Conservation (phyloP, 2,797 vertebrate species). For the Echiichthys vipera region DNA sequence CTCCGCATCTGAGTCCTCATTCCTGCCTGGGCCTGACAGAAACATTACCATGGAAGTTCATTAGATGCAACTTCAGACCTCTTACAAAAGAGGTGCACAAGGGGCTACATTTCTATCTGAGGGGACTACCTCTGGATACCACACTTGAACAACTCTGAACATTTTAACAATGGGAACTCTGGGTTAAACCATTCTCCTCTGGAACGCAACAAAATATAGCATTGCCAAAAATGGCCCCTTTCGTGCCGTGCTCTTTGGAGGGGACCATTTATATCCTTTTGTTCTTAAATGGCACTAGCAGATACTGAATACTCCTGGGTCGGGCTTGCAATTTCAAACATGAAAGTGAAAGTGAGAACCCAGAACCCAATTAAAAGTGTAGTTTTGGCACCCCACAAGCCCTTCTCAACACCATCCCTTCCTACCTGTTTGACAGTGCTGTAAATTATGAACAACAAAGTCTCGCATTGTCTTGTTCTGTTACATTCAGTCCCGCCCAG, state of each 20-base stretch:
- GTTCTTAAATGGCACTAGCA: constrained; percentile 37
- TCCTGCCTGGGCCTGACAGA: no score
- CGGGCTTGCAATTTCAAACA: constrained; percentile 36
- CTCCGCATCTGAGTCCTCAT: no score
- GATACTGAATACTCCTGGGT: constrained; percentile 44
- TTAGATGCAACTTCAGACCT: constrained; percentile 12
- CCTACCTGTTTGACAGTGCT: constrained; percentile 33
- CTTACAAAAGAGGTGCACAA: constrained; percentile 3
- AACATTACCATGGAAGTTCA: constrained; percentile 19
- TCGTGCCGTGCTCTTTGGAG: constrained; percentile 20
- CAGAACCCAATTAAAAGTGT: constrained; percentile 65
- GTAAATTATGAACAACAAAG: constrained; percentile 31
- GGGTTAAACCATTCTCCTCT: constrained; percentile 12
- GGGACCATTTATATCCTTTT: constrained; percentile 37
- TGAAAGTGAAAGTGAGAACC: constrained; percentile 38
- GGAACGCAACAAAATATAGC: constrained; percentile 15
- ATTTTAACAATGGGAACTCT: constrained; percentile 15
- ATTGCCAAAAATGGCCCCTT: constrained; percentile 23
- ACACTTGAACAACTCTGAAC: constrained; percentile 25
- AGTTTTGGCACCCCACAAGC: constrained; percentile 38
- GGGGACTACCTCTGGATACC: constrained; percentile 19
- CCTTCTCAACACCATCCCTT: constrained; percentile 30
- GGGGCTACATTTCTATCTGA: background rate
- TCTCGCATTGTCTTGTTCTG: constrained; percentile 7
- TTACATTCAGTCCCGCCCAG: constrained; percentile 15